Evolutionary conservation across 2,113 vertebrate genomes (phyloP), one percentile per base, ranked within the genome.

Genomic region (Coturnix japonica): DNA sequence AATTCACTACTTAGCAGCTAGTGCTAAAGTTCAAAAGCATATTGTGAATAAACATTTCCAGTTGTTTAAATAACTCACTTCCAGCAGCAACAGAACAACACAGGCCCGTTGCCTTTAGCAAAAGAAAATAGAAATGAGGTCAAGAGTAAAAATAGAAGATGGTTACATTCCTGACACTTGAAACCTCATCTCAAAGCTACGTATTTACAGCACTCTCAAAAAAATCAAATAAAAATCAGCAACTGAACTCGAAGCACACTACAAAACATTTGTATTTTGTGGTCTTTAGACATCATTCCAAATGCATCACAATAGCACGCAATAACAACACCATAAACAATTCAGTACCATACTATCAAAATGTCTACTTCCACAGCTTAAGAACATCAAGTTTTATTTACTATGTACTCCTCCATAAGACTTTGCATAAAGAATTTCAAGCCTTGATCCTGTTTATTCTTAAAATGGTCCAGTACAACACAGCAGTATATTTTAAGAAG

Each of bases 131-230:
- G 90, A 97, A 96, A 89, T 21, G 88, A 96, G 95, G 93, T 96
- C 94, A 95, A 93, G 78, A 81, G 73, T 94, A 96, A 96, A 96
- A 97, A 96, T 97, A 96, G 92, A 91, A 94, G 67, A 95, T 37
- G 73, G 88, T 74, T 90, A 90, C 90, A 95, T 94, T 96, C 94
- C 93, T 91, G 94, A 89, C 79, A 95, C 93, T 93, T 85, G 90
- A 97, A 96, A 96, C 95, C 75, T 96, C 93, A 94, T 95, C 70
- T 67, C 31, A 69, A 61, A 94, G 83, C 20, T 92, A 94, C 85
- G 92, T 85, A 93, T 95, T 91, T 89, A 94, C 84, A 78, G 83
- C 46, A 93, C 44, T 37, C 41, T 33, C 1, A 4, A 61, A 75
- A 59, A 66, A 81, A 51, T 41, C 82, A 57, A 13, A 56, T 78